Evolutionary conservation across 2,797 vertebrate species (phyloP).

Genomic region (Amphiprion clarkii): DNA sequence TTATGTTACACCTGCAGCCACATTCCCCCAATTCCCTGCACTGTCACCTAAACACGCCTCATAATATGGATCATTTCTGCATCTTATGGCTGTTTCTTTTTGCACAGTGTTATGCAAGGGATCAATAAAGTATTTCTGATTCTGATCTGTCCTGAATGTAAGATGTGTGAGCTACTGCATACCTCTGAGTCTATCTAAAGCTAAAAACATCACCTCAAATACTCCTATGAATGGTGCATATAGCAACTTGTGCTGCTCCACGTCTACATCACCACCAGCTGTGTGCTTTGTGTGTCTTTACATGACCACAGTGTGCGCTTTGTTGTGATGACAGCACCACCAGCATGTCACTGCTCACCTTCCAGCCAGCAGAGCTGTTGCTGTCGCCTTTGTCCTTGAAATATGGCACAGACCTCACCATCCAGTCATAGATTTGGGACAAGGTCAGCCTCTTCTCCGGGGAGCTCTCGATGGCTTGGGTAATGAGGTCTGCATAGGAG

Average conservation of each 20-base stretch:
- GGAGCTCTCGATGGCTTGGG: conserved; percentile 95
- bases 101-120: no score
- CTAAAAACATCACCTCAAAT: no score
- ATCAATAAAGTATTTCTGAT: no score
- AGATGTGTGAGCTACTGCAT: no score
- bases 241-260: not conserved
- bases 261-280: not conserved
- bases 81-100: no score
- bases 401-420: conserved; percentile 98
- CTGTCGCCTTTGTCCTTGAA: conserved; percentile 99
- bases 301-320: conserved; percentile 53
- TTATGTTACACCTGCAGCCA: no score
- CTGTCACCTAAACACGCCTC: no score
- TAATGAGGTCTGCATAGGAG: conserved; percentile 98
- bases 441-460: conserved; percentile 96
- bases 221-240: no score
- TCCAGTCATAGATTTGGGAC: conserved; percentile 99
- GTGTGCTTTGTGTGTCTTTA: conserved; percentile 19
- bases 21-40: no score
- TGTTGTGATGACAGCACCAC: conserved; percentile 56
- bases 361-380: conserved; percentile 99
- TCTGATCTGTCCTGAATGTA: no score
- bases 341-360: conserved; percentile 86
- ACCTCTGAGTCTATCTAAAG: no score
- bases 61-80: no score